Conservation (phyloP, 1,140 invertebrate species). For the Tetragnatha versicolor region DNA sequence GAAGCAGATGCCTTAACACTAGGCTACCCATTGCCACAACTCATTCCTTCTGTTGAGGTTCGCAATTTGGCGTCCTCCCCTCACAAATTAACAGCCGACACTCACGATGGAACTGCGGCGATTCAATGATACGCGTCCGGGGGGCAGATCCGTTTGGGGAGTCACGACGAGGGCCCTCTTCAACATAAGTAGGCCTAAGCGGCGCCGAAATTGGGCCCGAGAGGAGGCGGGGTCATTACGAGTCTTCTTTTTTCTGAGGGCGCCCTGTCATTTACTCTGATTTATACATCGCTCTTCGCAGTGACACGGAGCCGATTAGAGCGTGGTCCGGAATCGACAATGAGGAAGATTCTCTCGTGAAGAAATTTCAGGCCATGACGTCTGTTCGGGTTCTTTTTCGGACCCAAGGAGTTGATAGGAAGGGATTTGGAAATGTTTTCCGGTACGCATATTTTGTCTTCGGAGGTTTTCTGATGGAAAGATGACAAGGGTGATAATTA, state of each 20-base stretch:
- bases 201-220: slow-evolving; percentile 15
- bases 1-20: no score
- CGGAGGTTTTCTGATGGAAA: no score
- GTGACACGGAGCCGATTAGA: slow-evolving; percentile 28
- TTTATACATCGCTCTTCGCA: slow-evolving; percentile 39
- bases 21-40: no score
- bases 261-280: slow-evolving; percentile 49
- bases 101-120: not conserved
- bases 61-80: not conserved
- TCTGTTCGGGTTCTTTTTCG: no score
- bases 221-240: slow-evolving; percentile 41
- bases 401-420: no score
- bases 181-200: slow-evolving; percentile 26
- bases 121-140: slow-evolving; percentile 13
- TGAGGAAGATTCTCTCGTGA: slow-evolving; percentile 19
- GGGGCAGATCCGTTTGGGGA: slow-evolving; percentile 26
- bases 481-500: no score
- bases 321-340: slow-evolving; percentile 33
- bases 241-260: not conserved
- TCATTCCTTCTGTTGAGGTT: no score
- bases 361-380: no score
- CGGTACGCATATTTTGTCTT: no score
- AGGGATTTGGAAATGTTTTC: no score
- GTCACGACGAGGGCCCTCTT: not conserved
- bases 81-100: not conserved